phyloP scores from a whole-genome alignment of 2,888 invertebrate species.

The Drosophila ezoana region DNA sequence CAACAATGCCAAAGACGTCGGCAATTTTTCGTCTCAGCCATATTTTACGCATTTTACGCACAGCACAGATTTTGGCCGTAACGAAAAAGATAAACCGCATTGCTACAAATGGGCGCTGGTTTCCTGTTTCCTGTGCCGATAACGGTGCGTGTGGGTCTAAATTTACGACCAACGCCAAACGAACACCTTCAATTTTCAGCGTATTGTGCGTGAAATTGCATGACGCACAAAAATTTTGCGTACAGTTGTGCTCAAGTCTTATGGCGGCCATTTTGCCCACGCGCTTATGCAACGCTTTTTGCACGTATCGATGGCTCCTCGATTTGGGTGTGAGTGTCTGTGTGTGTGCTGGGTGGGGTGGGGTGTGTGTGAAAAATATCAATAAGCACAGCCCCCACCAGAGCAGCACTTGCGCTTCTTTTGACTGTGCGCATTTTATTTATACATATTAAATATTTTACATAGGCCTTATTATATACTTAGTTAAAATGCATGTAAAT shows the following conservation, averaged over 20 bases:
- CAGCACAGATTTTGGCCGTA: constrained; percentile 48
- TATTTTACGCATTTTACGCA: constrained; percentile 61
- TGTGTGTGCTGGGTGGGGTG: not conserved
- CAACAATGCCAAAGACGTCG: constrained; percentile 25
- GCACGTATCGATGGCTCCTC: constrained; percentile 30
- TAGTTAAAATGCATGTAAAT: constrained; percentile 53
- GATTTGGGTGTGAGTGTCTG: not conserved
- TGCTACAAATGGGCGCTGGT: constrained; percentile 78
- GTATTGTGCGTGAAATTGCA: constrained; percentile 25
- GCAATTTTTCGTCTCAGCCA: constrained; percentile 54
- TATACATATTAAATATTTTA: constrained; percentile 79
- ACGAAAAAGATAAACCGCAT: constrained; percentile 60
- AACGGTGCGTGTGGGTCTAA: constrained; percentile 48
- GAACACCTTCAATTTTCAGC: constrained; percentile 60
- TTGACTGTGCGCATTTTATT: constrained; percentile 65
- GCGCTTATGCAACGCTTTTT: constrained; percentile 57
- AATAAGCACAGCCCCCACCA: constrained; percentile 39
- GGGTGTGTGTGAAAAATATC: constrained; percentile 52
- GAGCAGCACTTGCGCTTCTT: constrained; percentile 36
- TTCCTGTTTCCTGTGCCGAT: constrained; percentile 71
- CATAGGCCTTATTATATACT: constrained; percentile 76
- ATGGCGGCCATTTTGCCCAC: constrained; percentile 39
- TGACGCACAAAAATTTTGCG: constrained; percentile 57
- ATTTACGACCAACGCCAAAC: constrained; percentile 64
- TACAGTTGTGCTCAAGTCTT: constrained; percentile 53